Evolutionary conservation across 1,140 invertebrate species (phyloP).

Genomic region (Lasioglossum baleicum): DNA sequence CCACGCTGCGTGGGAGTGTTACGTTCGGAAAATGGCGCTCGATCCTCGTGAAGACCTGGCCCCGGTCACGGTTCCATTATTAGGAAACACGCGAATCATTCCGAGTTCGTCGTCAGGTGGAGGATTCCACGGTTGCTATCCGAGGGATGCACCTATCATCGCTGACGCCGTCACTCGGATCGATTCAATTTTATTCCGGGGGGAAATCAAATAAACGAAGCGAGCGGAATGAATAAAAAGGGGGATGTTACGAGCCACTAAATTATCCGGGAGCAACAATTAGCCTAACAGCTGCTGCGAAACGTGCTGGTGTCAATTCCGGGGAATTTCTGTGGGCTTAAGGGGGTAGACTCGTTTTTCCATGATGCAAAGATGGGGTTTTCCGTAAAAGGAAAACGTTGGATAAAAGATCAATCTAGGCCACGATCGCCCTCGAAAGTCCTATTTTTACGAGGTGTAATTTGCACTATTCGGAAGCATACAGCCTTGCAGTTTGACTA

Average conservation of each 20-base stretch:
- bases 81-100: constrained; percentile 23
- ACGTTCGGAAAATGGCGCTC: constrained; percentile 48
- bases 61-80: constrained; percentile 19
- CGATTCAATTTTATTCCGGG: constrained; percentile 24
- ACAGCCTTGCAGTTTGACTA: too few relatives aligned
- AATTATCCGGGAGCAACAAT: constrained; percentile 26
- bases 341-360: too few relatives aligned
- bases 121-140: constrained; percentile 65
- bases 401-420: too few relatives aligned
- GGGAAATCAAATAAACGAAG: background rate
- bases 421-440: too few relatives aligned
- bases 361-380: too few relatives aligned
- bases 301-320: constrained; percentile 22
- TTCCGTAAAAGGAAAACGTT: too few relatives aligned
- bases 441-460: too few relatives aligned
- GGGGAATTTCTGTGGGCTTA: background rate
- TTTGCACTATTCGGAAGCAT: too few relatives aligned
- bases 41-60: constrained; percentile 46
- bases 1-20: constrained; percentile 59
- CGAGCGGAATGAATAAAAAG: constrained; percentile 28
- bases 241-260: constrained; percentile 21
- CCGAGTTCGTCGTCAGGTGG: constrained; percentile 67
- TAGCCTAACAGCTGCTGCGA: background rate
- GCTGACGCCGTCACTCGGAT: background rate
- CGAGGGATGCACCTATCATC: background rate